phyloP scores from a whole-genome alignment of 2,888 invertebrate species.

The Ethmia dodecea region DNA sequence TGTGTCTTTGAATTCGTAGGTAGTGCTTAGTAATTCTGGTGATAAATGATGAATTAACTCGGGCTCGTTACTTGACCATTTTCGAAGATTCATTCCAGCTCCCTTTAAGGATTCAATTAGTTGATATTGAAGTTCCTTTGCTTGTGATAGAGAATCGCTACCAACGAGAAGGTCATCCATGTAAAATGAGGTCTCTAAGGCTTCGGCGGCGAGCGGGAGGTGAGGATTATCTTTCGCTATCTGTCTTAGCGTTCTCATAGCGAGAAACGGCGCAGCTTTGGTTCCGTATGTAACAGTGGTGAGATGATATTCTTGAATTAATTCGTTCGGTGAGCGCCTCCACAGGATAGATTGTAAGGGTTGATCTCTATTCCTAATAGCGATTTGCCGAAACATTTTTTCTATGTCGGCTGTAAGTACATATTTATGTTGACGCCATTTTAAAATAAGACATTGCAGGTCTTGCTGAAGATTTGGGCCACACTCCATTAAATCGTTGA shows the following conservation, averaged over 20 bases:
- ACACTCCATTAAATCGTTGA: conserved; percentile 23
- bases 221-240: neutral
- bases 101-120: neutral
- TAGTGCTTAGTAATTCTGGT: neutral
- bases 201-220: neutral
- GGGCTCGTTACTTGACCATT: conserved; percentile 2
- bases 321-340: conserved; percentile 10
- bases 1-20: neutral
- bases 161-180: conserved; percentile 3
- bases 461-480: conserved; percentile 26
- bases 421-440: conserved; percentile 22
- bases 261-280: neutral
- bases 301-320: conserved; percentile 19
- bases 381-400: conserved; percentile 25
- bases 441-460: conserved; percentile 23
- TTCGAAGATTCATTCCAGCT: neutral
- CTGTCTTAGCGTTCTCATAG: neutral
- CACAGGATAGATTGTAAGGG: conserved; percentile 22
- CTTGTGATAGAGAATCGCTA: neutral
- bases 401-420: conserved; percentile 20
- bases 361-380: conserved; percentile 24
- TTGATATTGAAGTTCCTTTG: neutral
- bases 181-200: neutral
- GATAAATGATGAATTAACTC: neutral
- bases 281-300: conserved; percentile 1